A percentile compares a stretch with the other conserved stretches of the same genome.
These are phyloP conservation scores for Drosophila ustulata DNA, from an alignment of 2,888 invertebrate genomes.

Conservation along the genomic window DNA sequence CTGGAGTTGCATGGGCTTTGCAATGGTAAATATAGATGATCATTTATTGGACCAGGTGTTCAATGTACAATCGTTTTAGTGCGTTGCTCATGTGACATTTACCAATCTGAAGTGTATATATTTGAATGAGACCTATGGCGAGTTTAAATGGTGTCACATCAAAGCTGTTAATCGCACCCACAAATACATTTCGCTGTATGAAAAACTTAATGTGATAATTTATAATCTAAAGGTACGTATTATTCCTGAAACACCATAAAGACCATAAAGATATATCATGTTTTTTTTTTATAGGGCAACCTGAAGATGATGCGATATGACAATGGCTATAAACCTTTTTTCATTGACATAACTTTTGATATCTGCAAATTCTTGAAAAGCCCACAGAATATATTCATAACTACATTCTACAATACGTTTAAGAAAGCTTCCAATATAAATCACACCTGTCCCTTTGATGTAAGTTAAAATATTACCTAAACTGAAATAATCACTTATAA, in stretches of 20 bases:
- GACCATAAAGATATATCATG: neutral
- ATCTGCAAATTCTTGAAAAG: conserved; percentile 34
- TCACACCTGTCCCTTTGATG: conserved; percentile 50
- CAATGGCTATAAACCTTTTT: conserved; percentile 38
- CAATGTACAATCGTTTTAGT: neutral
- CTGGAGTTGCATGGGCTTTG: conserved; percentile 3
- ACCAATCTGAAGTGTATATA: conserved; percentile 21
- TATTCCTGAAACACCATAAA: neutral
- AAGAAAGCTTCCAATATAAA: conserved; percentile 38
- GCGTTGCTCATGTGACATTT: conserved; percentile 15
- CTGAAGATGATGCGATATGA: conserved; percentile 33
- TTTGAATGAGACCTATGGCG: neutral
- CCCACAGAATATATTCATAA: conserved; percentile 14
- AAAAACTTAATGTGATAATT: neutral
- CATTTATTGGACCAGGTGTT: no score
- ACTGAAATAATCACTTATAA: neutral
- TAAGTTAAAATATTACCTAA: neutral
- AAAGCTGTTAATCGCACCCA: conserved; percentile 31
- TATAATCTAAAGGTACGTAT: neutral
- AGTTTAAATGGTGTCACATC: conserved; percentile 7
- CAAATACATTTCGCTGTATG: conserved; percentile 10
- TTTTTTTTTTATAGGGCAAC: conserved; percentile 1
- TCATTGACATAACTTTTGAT: conserved; percentile 27
- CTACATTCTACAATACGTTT: conserved; percentile 13
- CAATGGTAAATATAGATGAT: neutral